Evolutionary conservation across 2,888 invertebrate genomes (phyloP), one percentile per base, ranked within the genome.

Genomic region (Caenorhabditis sp.): DNA sequence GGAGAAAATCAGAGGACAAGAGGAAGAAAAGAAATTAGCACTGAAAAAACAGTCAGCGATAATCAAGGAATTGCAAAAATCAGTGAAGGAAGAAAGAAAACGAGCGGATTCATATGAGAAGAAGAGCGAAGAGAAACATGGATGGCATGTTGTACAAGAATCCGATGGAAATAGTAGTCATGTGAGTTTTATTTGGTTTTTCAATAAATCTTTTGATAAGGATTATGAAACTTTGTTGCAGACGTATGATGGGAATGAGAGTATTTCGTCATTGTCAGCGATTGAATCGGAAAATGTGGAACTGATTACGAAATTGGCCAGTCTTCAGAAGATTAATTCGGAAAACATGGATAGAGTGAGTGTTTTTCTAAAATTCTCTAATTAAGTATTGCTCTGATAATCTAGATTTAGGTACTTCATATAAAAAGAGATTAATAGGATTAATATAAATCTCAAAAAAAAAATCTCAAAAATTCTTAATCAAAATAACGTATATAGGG

Each of bases 281-380:
- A 77, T 89, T 26, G 89, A 89, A 62, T 87, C 88, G 36, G 90
- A 90, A 73, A 88, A 89, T 68, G 85, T 84, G 23, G 89, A 89
- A 38, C 81, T 90, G 43, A 79, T 90, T 43, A 84, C 82, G 38
- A 86, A 89, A 65, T 66, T 90, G 14, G 87, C 89, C 1, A 81
- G 83, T 7, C 70, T 90, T 7, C 90, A 90, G 80, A 89, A 90
- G 74, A 88, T 89, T 63, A 90, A 90, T 58, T 89, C 89, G 88
- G 87, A 88, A 27, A 79, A 90, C 27, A 89, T 90, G 66, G 90
- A 91, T 78, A 89, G 89, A 87, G 89, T n/a, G n/a, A 90, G 58
- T 61, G 63, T 23, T 53, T 43, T 20, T 38, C 14, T 10, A 21
- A 21, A 8, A 52, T 12, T n/a, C 8, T n/a, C n/a, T 52, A 7